These are phyloP conservation scores for Platerodrilus igneus DNA, from an alignment of 2,888 invertebrate genomes.

Conservation along the genomic window DNA sequence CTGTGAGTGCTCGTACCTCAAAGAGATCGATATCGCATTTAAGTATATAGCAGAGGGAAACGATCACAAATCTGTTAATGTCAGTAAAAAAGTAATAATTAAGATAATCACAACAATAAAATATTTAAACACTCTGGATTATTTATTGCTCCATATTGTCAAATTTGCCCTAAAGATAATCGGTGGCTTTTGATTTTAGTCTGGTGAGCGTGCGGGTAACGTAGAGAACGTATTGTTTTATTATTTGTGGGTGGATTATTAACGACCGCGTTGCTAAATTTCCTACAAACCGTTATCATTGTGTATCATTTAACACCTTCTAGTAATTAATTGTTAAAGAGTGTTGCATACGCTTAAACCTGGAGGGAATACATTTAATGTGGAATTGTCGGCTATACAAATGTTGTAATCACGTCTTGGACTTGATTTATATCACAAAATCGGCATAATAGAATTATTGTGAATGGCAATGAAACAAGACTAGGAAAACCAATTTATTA, in stretches of 20 bases:
- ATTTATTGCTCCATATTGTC: slow-evolving; percentile 46
- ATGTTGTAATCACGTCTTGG: too few species aligned
- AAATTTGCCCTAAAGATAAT: slow-evolving; percentile 37
- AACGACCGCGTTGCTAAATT: too few species aligned
- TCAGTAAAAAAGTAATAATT: slow-evolving; percentile 43
- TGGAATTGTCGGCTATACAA: too few species aligned
- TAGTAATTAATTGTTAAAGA: too few species aligned
- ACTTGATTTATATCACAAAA: too few species aligned
- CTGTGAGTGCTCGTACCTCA: slow-evolving; percentile 13
- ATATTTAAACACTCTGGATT: slow-evolving; percentile 38
- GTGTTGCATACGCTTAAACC: too few species aligned
- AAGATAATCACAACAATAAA: slow-evolving; percentile 45
- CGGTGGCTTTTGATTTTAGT: slow-evolving; percentile 33
- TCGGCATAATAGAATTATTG: too few species aligned
- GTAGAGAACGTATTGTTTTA: slow-evolving; percentile 20
- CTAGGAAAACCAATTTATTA: too few species aligned
- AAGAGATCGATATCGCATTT: slow-evolving; percentile 22
- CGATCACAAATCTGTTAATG: slow-evolving; percentile 42
- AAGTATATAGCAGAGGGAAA: slow-evolving; percentile 31
- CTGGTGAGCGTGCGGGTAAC: slow-evolving; percentile 10
- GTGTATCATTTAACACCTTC: too few species aligned
- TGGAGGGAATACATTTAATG: too few species aligned
- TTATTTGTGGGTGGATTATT: slow-evolving; percentile 23
- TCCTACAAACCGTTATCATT: too few species aligned
- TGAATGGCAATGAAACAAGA: too few species aligned